Percentiles rank a stretch among this genome's conserved stretches.
These are phyloP conservation scores for Caenorhabditis afra DNA, from an alignment of 2,888 invertebrate genomes.

Conservation along the genomic window DNA sequence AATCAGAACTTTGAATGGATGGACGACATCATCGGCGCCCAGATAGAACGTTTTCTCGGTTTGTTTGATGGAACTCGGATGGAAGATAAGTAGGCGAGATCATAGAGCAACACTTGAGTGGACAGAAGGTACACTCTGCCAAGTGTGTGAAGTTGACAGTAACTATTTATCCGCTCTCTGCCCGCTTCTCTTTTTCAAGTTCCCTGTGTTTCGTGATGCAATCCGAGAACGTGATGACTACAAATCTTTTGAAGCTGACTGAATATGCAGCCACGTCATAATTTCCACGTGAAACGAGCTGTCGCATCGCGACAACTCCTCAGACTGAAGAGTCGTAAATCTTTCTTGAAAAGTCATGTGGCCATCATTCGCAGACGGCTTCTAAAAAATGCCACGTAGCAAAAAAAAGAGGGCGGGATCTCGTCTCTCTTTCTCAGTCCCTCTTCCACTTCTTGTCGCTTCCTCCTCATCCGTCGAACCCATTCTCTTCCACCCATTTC, in stretches of 20 bases:
- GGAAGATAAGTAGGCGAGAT: not conserved
- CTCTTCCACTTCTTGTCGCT: conserved; percentile 6
- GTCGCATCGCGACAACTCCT: too few relatives aligned
- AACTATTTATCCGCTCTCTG: not conserved
- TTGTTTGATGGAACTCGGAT: not conserved
- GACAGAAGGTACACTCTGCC: not conserved
- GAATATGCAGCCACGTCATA: too few relatives aligned
- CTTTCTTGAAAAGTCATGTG: not conserved
- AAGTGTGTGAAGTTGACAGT: not conserved
- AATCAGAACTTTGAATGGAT: too few relatives aligned
- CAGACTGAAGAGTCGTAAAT: too few relatives aligned
- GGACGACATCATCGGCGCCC: too few relatives aligned
- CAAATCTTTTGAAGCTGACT: not conserved
- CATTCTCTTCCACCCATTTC: not conserved
- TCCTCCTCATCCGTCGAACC: not conserved
- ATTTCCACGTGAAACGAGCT: too few relatives aligned
- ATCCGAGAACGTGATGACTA: not conserved
- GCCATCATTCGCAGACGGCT: not conserved
- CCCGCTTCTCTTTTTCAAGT: not conserved
- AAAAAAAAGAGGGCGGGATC: conserved; percentile 12
- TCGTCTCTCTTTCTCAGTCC: conserved; percentile 19
- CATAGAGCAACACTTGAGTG: not conserved
- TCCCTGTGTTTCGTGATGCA: not conserved
- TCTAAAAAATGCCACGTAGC: conserved; percentile 25
- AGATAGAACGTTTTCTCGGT: too few relatives aligned